A percentile compares a stretch with the other conserved stretches of the same genome.
phyloP scores from a whole-genome alignment of 2,113 vertebrate genomes.

The Rynchops niger region DNA sequence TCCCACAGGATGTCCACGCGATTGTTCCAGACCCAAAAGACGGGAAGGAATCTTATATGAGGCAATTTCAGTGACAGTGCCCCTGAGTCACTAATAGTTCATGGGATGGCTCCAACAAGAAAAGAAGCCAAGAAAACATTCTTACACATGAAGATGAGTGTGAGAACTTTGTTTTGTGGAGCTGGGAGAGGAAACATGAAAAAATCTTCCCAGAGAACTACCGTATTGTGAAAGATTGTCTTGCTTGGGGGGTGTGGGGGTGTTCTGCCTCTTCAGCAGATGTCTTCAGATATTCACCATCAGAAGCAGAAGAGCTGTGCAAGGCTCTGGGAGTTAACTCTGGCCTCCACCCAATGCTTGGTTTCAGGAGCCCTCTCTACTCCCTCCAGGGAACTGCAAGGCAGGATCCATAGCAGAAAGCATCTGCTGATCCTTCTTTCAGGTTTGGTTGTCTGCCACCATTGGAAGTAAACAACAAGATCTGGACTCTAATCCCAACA shows the following conservation, averaged over 20 bases:
- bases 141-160: background rate
- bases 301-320: background rate
- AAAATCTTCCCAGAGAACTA: background rate
- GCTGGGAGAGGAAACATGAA: background rate
- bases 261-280: background rate
- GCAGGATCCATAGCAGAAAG: background rate
- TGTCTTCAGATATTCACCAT: background rate
- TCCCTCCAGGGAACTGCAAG: background rate
- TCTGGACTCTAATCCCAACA: background rate
- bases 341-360: background rate
- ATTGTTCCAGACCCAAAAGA: background rate
- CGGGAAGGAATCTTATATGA: background rate
- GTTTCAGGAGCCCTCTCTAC: background rate
- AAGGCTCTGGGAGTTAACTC: background rate
- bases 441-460: background rate
- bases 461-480: background rate
- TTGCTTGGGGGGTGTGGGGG: background rate
- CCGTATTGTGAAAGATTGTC: background rate
- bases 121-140: conserved; percentile 12
- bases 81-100: background rate
- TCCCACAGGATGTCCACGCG: background rate
- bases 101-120: background rate
- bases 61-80: background rate
- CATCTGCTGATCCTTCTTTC: background rate
- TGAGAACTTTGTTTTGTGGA: background rate